Conservation (phyloP, 2,797 vertebrate species). For the Ceyx erithaca region DNA sequence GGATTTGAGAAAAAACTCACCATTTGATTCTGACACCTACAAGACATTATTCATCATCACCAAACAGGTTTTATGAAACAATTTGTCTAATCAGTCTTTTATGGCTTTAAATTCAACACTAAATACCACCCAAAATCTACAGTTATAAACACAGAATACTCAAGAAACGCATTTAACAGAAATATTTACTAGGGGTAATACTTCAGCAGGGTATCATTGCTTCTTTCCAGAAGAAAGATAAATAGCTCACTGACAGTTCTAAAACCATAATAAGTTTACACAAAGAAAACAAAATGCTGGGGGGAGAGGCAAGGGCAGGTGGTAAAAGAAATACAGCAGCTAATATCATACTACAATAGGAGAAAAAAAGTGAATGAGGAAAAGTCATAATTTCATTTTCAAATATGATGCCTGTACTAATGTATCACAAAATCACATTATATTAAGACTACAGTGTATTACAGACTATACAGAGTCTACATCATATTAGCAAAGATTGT, state of each 20-base stretch:
- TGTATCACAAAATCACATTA: background rate
- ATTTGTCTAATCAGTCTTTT: background rate
- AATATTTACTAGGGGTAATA: background rate
- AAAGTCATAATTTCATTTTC: background rate
- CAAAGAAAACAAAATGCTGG: background rate
- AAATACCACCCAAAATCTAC: background rate
- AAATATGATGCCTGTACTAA: background rate
- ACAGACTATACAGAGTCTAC: fast-evolving
- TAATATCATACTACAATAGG: fast-evolving
- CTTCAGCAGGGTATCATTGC: background rate
- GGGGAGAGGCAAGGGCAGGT: fast-evolving
- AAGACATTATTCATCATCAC: background rate
- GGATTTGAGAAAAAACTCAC: slow-evolving; percentile 96
- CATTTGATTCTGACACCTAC: slow-evolving; percentile 92
- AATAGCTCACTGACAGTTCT: background rate
- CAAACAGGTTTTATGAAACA: background rate
- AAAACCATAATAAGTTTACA: background rate
- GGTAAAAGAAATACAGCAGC: fast-evolving
- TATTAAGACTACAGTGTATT: background rate
- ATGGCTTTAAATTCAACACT: background rate
- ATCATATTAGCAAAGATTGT: background rate
- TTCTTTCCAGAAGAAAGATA: background rate
- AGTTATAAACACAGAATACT: background rate
- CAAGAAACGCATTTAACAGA: background rate
- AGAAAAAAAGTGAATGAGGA: background rate